phyloP scores from a whole-genome alignment of 2,888 invertebrate species.

The Odontothrips loti region DNA sequence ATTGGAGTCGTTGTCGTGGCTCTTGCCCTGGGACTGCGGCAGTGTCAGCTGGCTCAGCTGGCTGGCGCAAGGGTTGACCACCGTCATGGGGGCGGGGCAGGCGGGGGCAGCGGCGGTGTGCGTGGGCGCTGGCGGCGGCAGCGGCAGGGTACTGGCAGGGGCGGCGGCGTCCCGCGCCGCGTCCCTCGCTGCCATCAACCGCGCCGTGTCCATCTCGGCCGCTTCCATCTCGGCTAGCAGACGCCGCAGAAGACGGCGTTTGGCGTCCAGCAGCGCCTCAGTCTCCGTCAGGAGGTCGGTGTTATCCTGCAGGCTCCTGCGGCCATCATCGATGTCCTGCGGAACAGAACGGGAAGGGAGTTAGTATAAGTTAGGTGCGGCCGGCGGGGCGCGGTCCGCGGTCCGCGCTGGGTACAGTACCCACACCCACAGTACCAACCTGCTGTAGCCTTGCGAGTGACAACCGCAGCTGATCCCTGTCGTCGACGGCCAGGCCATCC shows the following conservation, averaged over 20 bases:
- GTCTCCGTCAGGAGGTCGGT: conserved; percentile 49
- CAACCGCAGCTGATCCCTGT: not conserved
- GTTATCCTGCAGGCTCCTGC: conserved; percentile 43
- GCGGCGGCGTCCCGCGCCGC: conserved; percentile 31
- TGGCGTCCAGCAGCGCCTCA: not conserved
- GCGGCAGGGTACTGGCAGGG: not conserved
- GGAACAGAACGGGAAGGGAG: too few relatives aligned
- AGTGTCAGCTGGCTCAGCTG: not conserved
- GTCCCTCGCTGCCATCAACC: conserved; percentile 31
- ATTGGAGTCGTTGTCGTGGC: conserved; percentile 47
- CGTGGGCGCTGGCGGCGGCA: not conserved
- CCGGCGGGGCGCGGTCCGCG: too few relatives aligned
- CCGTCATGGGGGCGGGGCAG: not conserved
- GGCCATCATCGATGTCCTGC: conserved; percentile 48
- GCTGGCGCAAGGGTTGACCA: conserved; percentile 14
- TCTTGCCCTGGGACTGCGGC: not conserved
- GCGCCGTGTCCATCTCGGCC: conserved; percentile 26
- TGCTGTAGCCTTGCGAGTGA: conserved; percentile 5
- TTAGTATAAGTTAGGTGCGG: too few relatives aligned
- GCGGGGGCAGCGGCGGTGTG: not conserved
- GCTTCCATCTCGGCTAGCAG: conserved; percentile 16
- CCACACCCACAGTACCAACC: not conserved
- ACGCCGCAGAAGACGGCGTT: not conserved
- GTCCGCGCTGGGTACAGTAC: too few relatives aligned
- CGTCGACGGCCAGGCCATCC: conserved; percentile 44